Conservation (phyloP, 2,113 vertebrate species). For the Clarias magur region DNA sequence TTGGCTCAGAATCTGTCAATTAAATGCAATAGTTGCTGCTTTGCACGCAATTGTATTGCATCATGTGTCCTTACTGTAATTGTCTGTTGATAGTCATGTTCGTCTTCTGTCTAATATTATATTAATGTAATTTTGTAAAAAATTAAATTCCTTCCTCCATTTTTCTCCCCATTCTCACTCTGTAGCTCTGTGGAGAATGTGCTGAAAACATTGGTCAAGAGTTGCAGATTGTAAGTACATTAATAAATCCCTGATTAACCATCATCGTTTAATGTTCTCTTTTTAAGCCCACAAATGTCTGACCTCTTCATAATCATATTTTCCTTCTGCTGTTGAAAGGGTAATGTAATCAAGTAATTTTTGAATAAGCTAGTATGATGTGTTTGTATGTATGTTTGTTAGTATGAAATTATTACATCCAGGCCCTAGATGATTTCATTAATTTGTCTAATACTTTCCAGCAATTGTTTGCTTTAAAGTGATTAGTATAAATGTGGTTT, state of each 20-base stretch:
- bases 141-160: neutral
- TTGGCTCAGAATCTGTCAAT: conserved; percentile 16
- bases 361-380: conserved; percentile 12
- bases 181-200: conserved; percentile 84
- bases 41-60: conserved; percentile 53
- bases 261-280: conserved; percentile 7
- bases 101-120: neutral
- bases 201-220: conserved; percentile 94
- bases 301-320: conserved; percentile 44
- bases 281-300: conserved; percentile 28
- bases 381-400: no score
- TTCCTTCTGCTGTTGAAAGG: conserved; percentile 34
- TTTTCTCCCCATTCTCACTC: conserved; percentile 41
- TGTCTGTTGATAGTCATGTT: neutral
- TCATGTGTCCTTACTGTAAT: conserved; percentile 17
- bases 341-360: conserved; percentile 61
- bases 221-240: conserved; percentile 91
- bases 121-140: neutral
- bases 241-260: neutral
- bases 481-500: neutral
- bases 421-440: neutral
- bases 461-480: neutral
- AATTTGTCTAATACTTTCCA: conserved; percentile 9
- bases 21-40: conserved; percentile 40
- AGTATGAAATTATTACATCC: conserved; percentile 51